These are phyloP conservation scores for Labroides dimidiatus DNA, from an alignment of 2,797 vertebrate genomes.

Conservation along the genomic window DNA sequence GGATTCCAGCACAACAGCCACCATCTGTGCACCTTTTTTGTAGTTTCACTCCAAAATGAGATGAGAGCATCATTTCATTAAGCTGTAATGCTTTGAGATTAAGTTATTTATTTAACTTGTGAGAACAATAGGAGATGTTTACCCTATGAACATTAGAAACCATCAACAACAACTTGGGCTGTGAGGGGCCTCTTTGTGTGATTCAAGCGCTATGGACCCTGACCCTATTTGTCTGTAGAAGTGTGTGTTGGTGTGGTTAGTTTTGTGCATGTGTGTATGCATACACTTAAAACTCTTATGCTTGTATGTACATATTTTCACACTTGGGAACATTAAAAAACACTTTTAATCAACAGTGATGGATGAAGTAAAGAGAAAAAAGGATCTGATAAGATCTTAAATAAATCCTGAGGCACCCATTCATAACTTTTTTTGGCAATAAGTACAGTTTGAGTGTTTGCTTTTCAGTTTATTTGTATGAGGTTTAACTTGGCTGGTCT, in stretches of 20 bases:
- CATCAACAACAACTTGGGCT: too few relatives aligned
- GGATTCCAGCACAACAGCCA: too few relatives aligned
- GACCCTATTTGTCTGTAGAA: slow-evolving; percentile 86
- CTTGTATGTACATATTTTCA: slow-evolving; percentile 11
- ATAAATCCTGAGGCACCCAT: neutral
- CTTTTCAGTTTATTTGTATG: slow-evolving; percentile 6
- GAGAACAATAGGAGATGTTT: too few relatives aligned
- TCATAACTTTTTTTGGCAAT: neutral
- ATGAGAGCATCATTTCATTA: too few relatives aligned
- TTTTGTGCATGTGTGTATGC: slow-evolving; percentile 15
- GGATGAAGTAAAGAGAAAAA: neutral
- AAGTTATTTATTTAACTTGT: too few relatives aligned
- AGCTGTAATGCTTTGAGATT: too few relatives aligned
- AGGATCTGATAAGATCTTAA: neutral
- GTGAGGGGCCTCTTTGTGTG: slow-evolving; percentile 79
- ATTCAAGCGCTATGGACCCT: slow-evolving; percentile 83
- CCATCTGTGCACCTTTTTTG: too few relatives aligned
- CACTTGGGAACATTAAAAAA: neutral
- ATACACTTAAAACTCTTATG: slow-evolving; percentile 4
- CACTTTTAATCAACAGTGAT: too few relatives aligned
- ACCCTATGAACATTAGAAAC: too few relatives aligned
- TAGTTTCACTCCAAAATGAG: too few relatives aligned
- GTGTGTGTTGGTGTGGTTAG: slow-evolving; percentile 70
- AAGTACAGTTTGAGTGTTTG: too few relatives aligned
- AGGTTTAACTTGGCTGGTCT: slow-evolving; percentile 7